These are phyloP conservation scores for Belonocnema kinseyi DNA, from an alignment of 1,140 invertebrate species.

Conservation along the genomic window DNA sequence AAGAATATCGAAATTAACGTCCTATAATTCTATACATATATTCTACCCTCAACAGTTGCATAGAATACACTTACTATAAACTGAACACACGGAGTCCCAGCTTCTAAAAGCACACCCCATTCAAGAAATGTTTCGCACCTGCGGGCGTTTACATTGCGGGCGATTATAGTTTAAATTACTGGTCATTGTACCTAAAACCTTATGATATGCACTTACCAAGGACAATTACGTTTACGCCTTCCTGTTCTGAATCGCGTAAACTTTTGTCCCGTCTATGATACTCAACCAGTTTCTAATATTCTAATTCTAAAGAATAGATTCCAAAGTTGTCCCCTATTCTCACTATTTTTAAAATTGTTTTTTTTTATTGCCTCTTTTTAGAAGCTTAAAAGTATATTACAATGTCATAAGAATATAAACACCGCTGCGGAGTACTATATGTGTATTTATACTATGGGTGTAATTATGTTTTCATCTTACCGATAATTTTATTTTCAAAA, in stretches of 20 bases:
- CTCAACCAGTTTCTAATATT: neutral
- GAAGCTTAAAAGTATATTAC: too few species aligned
- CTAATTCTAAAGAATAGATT: too few species aligned
- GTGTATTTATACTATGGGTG: too few species aligned
- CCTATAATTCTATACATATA: neutral
- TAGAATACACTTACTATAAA: neutral
- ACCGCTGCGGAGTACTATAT: too few species aligned
- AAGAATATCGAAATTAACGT: neutral
- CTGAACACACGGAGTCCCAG: neutral
- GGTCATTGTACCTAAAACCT: conserved; percentile 7
- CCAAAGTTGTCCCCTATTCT: too few species aligned
- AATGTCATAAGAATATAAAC: too few species aligned
- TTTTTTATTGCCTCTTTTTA: too few species aligned
- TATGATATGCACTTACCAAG: neutral
- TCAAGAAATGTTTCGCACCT: conserved; percentile 26
- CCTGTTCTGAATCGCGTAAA: neutral
- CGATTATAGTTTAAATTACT: conserved; percentile 30
- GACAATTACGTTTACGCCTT: neutral
- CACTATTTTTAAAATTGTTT: too few species aligned
- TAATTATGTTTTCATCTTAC: too few species aligned
- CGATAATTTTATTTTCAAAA: too few species aligned
- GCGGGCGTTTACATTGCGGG: conserved; percentile 22
- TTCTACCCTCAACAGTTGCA: neutral
- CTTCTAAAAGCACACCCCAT: conserved; percentile 8
- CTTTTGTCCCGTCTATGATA: neutral